These are phyloP conservation scores for Parnassius mnemosyne DNA, from an alignment of 2,888 invertebrate genomes.

Conservation along the genomic window DNA sequence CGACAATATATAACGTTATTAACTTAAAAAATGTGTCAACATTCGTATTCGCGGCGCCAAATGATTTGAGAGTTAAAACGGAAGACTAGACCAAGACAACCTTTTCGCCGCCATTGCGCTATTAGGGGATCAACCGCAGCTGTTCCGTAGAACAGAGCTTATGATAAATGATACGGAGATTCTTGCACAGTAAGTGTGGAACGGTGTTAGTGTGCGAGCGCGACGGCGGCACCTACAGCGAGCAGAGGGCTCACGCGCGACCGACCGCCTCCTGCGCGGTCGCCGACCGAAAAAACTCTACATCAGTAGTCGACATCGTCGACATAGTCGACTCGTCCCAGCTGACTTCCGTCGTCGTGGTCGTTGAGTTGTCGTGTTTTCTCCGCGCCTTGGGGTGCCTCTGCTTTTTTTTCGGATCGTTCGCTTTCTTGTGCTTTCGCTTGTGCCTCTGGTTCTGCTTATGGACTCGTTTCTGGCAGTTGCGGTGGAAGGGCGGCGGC, in stretches of 20 bases:
- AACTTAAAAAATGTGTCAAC: not conserved
- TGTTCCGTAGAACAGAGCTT: conserved; percentile 32
- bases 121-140: conserved; percentile 38
- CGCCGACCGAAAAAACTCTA: conserved; percentile 80
- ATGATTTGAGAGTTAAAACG: conserved; percentile 1
- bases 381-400: conserved; percentile 79
- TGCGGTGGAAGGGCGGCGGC: conserved; percentile 65
- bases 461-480: conserved; percentile 74
- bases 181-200: conserved; percentile 69
- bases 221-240: conserved; percentile 75
- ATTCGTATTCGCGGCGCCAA: not conserved
- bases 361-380: conserved; percentile 71
- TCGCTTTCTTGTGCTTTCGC: conserved; percentile 76
- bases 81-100: not conserved
- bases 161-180: conserved; percentile 53
- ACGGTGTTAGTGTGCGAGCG: conserved; percentile 75
- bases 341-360: conserved; percentile 70
- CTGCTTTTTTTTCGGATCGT: conserved; percentile 72
- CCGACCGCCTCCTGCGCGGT: conserved; percentile 79
- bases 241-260: conserved; percentile 73
- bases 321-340: conserved; percentile 78
- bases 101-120: conserved; percentile 34
- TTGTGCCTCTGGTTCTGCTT: conserved; percentile 66
- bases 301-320: conserved; percentile 74
- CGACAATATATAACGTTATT: too few species aligned